Conservation (phyloP, 1,140 invertebrate genomes). For the Mercenaria mercenaria region DNA sequence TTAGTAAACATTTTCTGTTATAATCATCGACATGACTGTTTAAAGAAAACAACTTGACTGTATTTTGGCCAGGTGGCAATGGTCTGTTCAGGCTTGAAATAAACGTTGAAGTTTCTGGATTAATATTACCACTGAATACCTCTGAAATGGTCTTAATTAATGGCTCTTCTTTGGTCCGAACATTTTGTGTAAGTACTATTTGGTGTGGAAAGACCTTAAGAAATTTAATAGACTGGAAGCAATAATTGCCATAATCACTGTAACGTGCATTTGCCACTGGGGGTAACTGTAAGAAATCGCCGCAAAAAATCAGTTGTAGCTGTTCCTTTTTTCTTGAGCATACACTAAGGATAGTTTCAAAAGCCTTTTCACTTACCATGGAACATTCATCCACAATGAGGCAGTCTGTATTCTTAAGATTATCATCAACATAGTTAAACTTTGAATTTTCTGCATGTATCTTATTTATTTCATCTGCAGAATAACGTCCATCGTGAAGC, state of each 20-base stretch:
- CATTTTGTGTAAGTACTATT: not conserved
- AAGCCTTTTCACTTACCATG: not conserved
- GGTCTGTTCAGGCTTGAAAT: not conserved
- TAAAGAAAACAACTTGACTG: not conserved
- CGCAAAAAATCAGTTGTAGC: constrained; percentile 3
- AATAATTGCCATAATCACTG: not conserved
- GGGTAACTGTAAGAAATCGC: constrained; percentile 25
- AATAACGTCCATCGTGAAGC: not conserved
- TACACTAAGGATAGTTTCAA: not conserved
- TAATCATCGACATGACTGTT: not conserved
- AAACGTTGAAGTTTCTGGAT: not conserved
- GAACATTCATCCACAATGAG: not conserved
- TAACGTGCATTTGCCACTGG: constrained; percentile 6
- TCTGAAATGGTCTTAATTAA: not conserved
- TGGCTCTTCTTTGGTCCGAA: not conserved
- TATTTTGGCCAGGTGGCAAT: not conserved
- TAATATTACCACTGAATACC: not conserved
- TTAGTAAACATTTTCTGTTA: not conserved
- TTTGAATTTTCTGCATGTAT: not conserved
- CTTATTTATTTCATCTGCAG: not conserved
- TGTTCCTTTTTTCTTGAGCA: not conserved
- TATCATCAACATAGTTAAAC: not conserved
- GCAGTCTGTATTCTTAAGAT: not conserved
- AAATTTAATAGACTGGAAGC: not conserved
- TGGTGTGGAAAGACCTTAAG: not conserved